Evolutionary conservation across 2,888 invertebrate genomes (phyloP), one percentile per base, ranked within the genome.

Genomic region (Acrobasis consociella): DNA sequence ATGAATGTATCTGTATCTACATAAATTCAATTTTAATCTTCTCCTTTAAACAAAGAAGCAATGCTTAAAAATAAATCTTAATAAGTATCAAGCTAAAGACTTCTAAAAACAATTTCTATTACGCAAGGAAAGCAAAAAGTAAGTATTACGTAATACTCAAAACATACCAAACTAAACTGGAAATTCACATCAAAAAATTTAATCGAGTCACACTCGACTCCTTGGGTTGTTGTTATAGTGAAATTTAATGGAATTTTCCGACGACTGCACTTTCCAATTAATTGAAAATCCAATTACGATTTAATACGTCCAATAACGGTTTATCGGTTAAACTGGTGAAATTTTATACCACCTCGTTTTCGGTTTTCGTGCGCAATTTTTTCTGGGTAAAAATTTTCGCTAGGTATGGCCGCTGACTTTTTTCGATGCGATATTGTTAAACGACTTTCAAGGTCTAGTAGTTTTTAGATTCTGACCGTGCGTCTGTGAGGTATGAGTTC

Each of bases 231-330:
- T 65, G 62, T 56, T 58, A 62, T 58, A 62, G 55, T 56, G 64
- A 65, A 75, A 74, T 73, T 73, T 74, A 78, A 78, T 74, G 71
- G 72, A 74, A 76, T 80, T 82, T 81, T 76, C 78, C 73, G 70
- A 73, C 71, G 72, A 76, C 73, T 81, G 82, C 81, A 75, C 78
- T 83, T 83, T 81, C 81, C 83, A 84, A 85, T 86, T 85, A 86
- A 87, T 83, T 80, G 83, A 75, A 82, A 86, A 82, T 85, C 80
- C 83, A 86, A 86, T 87, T 83, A 87, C 69, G 79, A 73, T 77
- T 81, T 80, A 83, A 83, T 82, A 77, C 78, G 72, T 77, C 76
- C 80, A 79, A 82, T 83, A 82, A 81, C 72, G 77, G 79, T 78
- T 81, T 80, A 81, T 76, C 76, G 74, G 73, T 69, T 69, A 73